These are phyloP conservation scores for Trachymyrmex cornetzi DNA, from an alignment of 1,140 invertebrate species.

Conservation along the genomic window DNA sequence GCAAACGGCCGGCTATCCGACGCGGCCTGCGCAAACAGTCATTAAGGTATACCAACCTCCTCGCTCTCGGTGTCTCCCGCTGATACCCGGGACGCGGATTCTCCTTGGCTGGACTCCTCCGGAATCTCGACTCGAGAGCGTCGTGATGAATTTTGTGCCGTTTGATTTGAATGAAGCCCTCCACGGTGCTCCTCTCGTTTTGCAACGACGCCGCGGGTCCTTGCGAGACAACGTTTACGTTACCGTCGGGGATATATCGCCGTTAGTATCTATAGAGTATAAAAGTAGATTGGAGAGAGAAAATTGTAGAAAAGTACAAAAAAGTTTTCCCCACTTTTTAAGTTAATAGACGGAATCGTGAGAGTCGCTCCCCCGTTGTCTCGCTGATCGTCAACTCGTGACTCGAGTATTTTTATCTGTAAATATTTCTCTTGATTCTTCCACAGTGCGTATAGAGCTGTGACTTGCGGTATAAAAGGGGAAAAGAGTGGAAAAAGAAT, in stretches of 20 bases:
- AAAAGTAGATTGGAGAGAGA: slow-evolving; percentile 72
- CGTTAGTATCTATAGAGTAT: slow-evolving; percentile 72
- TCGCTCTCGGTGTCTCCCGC: slow-evolving; percentile 58
- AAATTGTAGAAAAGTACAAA: slow-evolving; percentile 84
- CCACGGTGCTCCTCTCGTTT: slow-evolving; percentile 38
- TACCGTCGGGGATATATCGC: slow-evolving; percentile 61
- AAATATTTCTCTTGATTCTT: slow-evolving; percentile 71
- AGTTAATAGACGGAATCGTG: slow-evolving; percentile 71
- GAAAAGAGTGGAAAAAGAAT: slow-evolving; percentile 56
- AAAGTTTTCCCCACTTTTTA: slow-evolving; percentile 78
- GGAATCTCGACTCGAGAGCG: slow-evolving; percentile 25
- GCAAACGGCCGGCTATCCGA: not conserved
- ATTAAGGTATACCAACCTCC: slow-evolving; percentile 63
- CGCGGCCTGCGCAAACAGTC: slow-evolving; percentile 27
- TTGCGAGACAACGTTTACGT: slow-evolving; percentile 49
- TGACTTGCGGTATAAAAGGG: slow-evolving; percentile 24
- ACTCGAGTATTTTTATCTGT: slow-evolving; percentile 47
- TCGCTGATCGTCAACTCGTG: slow-evolving; percentile 53
- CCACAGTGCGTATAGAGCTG: slow-evolving; percentile 59
- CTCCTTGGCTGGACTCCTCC: slow-evolving; percentile 9
- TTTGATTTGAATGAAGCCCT: slow-evolving; percentile 65
- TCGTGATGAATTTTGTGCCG: slow-evolving; percentile 66
- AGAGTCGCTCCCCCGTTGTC: slow-evolving; percentile 64
- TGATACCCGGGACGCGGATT: slow-evolving; percentile 49
- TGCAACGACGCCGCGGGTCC: slow-evolving; percentile 30